phyloP scores from a whole-genome alignment of 2,113 vertebrate genomes.

The Colius striatus region DNA sequence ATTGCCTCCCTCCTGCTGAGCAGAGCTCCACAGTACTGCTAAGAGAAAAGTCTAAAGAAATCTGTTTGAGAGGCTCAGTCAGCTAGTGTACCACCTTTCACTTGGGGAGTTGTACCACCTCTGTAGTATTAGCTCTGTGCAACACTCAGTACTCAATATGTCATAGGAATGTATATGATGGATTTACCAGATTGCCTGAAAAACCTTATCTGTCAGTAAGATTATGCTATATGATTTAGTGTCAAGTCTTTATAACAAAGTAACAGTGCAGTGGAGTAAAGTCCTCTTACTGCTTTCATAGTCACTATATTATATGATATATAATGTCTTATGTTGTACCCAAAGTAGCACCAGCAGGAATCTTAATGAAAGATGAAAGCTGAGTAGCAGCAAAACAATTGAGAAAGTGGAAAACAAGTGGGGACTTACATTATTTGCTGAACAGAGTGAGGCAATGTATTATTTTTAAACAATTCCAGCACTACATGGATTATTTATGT shows the following conservation, averaged over 20 bases:
- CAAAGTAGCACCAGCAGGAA: neutral
- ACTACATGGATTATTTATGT: neutral
- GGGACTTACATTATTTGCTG: neutral
- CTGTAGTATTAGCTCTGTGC: neutral
- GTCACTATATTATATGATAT: neutral
- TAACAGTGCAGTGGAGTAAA: neutral
- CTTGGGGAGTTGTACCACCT: neutral
- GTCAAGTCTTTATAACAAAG: neutral
- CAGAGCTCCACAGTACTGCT: neutral
- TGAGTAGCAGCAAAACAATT: neutral
- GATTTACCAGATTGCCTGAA: neutral
- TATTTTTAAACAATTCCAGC: neutral
- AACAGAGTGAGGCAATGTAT: neutral
- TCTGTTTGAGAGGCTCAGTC: neutral
- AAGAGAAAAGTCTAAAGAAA: neutral
- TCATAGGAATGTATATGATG: neutral
- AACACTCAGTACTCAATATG: fast-evolving
- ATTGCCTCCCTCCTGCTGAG: fast-evolving
- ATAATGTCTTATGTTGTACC: too few relatives aligned
- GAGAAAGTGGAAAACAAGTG: neutral
- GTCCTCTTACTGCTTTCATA: neutral
- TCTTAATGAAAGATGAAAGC: neutral
- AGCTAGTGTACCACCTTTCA: fast-evolving
- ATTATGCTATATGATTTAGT: neutral
- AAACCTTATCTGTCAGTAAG: neutral